Conservation (phyloP, 2,888 invertebrate species). For the Unio pictorum region DNA sequence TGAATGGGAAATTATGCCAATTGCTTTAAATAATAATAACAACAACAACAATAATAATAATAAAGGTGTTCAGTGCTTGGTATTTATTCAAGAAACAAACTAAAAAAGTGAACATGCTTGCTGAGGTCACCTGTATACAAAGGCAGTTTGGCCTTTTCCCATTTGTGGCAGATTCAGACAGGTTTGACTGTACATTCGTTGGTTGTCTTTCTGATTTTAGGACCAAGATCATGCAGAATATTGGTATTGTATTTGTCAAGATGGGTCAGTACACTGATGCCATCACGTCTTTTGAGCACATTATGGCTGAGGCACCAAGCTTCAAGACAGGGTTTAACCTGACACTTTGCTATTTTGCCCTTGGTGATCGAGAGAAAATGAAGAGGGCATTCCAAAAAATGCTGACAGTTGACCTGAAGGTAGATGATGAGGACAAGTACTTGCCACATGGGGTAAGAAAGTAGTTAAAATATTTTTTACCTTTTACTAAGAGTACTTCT, state of each 20-base stretch:
- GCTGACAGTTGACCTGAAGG: slow-evolving; percentile 87
- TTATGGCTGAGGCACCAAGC: slow-evolving; percentile 95
- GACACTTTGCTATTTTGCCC: slow-evolving; percentile 76
- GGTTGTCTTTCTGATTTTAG: slow-evolving; percentile 71
- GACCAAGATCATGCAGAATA: slow-evolving; percentile 98
- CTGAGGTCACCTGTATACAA: too few relatives aligned
- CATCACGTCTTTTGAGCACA: slow-evolving; percentile 95
- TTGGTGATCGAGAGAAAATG: slow-evolving; percentile 92
- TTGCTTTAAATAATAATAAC: too few relatives aligned
- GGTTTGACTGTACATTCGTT: too few relatives aligned
- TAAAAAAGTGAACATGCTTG: too few relatives aligned
- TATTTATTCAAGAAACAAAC: too few relatives aligned
- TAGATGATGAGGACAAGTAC: slow-evolving; percentile 84
- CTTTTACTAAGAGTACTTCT: background rate
- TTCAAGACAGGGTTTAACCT: slow-evolving; percentile 92
- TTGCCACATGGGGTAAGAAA: slow-evolving; percentile 68
- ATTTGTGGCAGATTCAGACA: too few relatives aligned
- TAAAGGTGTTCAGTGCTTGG: too few relatives aligned
- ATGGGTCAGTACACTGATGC: slow-evolving; percentile 98
- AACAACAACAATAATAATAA: too few relatives aligned
- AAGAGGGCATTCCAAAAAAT: slow-evolving; percentile 92
- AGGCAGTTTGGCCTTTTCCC: too few relatives aligned
- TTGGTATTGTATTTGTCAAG: slow-evolving; percentile 92
- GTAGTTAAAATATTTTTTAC: background rate
- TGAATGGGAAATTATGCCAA: too few relatives aligned